phyloP scores from a whole-genome alignment of 2,113 vertebrate species.

The Eolophus roseicapilla region DNA sequence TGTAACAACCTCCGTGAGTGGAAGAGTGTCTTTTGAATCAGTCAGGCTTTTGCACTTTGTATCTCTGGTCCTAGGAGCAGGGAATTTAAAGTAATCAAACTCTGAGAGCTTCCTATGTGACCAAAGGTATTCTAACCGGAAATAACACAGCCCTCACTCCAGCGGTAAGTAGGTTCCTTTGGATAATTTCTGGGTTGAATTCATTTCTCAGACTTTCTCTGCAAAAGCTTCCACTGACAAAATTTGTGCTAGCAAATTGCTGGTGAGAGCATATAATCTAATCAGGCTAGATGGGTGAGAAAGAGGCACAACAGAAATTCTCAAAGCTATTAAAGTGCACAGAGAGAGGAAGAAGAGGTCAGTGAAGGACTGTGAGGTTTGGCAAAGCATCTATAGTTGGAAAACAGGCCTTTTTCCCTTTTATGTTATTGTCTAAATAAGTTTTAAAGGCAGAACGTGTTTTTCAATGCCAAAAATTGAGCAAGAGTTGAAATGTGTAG shows the following conservation, averaged over 20 bases:
- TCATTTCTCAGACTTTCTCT: not conserved
- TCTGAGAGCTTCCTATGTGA: not conserved
- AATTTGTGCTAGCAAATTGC: not conserved
- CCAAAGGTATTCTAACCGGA: not conserved
- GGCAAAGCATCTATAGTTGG: conserved; percentile 44
- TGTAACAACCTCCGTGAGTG: not conserved
- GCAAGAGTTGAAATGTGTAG: not conserved
- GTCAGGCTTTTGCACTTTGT: not conserved
- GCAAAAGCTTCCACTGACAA: not conserved
- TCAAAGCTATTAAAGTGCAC: conserved; percentile 8
- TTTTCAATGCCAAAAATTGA: not conserved
- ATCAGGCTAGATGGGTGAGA: conserved; percentile 33
- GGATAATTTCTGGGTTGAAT: not conserved
- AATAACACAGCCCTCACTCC: not conserved
- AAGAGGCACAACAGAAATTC: conserved; percentile 41
- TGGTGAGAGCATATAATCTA: not conserved
- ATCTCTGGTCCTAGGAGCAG: not conserved
- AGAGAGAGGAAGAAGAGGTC: conserved; percentile 42
- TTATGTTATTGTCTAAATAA: not conserved
- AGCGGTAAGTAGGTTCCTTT: not conserved
- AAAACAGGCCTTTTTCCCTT: conserved; percentile 24
- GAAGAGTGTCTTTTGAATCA: not conserved
- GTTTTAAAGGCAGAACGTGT: not conserved
- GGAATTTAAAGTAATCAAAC: not conserved
- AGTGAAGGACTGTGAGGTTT: conserved; percentile 59